phyloP scores from a whole-genome alignment of 2,888 invertebrate genomes.

The Sicus ferrugineus region DNA sequence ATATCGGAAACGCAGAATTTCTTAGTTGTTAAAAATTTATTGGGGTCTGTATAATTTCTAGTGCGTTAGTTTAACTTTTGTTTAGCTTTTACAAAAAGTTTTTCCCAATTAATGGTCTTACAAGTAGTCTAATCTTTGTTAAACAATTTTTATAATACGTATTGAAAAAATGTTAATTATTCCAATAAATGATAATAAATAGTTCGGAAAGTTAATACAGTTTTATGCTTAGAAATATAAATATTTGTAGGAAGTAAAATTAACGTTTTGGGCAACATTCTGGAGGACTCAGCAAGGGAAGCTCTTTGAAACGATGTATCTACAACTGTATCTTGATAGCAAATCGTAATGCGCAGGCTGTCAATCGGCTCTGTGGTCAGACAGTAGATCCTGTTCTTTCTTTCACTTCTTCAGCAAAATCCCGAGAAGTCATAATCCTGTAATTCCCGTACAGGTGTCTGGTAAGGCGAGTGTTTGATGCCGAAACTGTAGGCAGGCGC shows the following conservation, averaged over 20 bases:
- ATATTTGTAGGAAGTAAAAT: neutral
- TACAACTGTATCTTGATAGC: neutral
- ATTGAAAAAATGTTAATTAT: neutral
- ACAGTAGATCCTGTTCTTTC: neutral
- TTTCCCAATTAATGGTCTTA: neutral
- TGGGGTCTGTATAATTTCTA: neutral
- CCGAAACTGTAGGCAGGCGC: constrained; percentile 81
- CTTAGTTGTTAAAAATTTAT: constrained; percentile 10
- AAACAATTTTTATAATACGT: neutral
- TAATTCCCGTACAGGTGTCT: constrained; percentile 66
- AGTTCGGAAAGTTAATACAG: neutral
- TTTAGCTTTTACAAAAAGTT: constrained; percentile 4
- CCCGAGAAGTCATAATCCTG: constrained; percentile 56
- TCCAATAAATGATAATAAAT: neutral
- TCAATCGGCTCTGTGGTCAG: neutral
- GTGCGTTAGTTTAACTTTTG: neutral
- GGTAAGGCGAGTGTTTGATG: constrained; percentile 84
- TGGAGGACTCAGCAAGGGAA: constrained; percentile 2
- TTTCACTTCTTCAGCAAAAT: constrained; percentile 50
- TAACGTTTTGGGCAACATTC: constrained; percentile 29
- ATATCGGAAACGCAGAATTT: too few species aligned
- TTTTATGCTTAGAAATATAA: neutral
- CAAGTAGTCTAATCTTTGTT: too few species aligned
- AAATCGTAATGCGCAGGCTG: neutral
- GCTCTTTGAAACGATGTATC: neutral